Evolutionary conservation across 2,797 vertebrate genomes (phyloP).

Genomic region (Clarias pachynema): DNA sequence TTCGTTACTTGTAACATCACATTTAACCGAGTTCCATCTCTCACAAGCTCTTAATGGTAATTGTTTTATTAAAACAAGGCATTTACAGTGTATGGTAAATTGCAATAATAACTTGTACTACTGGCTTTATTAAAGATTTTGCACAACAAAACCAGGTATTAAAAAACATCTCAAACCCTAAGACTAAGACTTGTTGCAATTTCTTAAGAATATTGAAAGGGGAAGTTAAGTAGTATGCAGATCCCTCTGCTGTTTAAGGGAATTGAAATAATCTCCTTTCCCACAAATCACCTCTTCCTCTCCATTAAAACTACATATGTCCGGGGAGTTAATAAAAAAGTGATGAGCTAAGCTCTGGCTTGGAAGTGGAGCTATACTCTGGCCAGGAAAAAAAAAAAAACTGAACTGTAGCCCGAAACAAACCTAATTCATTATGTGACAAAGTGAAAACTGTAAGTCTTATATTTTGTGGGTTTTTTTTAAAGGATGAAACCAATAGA

Average conservation of each 20-base stretch:
- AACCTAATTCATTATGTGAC: background rate
- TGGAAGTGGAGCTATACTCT: background rate
- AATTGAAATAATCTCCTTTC: background rate
- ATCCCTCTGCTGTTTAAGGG: background rate
- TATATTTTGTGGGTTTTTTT: background rate
- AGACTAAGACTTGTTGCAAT: background rate
- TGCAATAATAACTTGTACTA: conserved; percentile 1
- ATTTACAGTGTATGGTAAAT: conserved; percentile 5
- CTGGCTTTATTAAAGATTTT: conserved; percentile 11
- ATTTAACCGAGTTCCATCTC: background rate
- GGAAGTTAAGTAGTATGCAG: background rate
- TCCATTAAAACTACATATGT: background rate
- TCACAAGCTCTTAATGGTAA: background rate
- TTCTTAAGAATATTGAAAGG: conserved; percentile 6
- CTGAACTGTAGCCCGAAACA: background rate
- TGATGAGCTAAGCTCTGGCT: background rate
- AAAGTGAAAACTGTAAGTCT: background rate
- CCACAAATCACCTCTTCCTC: background rate
- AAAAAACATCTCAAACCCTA: background rate
- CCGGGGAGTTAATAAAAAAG: background rate
- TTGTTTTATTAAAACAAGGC: conserved; percentile 7
- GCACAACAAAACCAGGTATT: conserved; percentile 5
- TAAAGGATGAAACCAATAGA: background rate
- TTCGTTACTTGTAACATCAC: background rate
- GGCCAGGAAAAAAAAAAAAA: background rate